These are phyloP conservation scores for Hyalella azteca DNA, from an alignment of 2,888 invertebrate species.

Conservation along the genomic window DNA sequence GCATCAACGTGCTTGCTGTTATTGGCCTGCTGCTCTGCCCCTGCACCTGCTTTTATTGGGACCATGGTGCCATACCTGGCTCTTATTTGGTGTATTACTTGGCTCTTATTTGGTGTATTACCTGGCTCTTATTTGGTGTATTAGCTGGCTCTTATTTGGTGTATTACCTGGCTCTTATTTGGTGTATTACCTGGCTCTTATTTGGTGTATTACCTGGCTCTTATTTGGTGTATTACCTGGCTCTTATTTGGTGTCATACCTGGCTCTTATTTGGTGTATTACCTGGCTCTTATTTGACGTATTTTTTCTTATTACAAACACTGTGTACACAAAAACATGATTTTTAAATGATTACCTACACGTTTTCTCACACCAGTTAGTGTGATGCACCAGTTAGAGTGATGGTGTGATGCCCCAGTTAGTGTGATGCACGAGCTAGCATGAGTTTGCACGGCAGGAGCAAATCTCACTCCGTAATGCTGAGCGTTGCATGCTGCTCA, in stretches of 20 bases:
- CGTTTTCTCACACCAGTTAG: too few relatives aligned
- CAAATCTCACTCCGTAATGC: constrained; percentile 46
- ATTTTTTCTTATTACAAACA: too few relatives aligned
- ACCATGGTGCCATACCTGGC: background rate
- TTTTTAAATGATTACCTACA: too few relatives aligned
- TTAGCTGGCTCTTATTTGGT: background rate
- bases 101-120: background rate
- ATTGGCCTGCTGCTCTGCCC: background rate
- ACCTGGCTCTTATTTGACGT: too few relatives aligned
- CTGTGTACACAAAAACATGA: too few relatives aligned
- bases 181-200: background rate
- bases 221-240: background rate
- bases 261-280: background rate
- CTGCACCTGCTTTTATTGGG: background rate
- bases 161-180: background rate
- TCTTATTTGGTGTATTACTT: background rate
- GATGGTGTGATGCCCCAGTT: too few relatives aligned
- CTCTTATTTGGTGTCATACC: background rate
- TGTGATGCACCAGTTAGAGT: too few relatives aligned
- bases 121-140: background rate
- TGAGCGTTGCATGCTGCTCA: constrained; percentile 25
- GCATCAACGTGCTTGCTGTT: constrained; percentile 38
- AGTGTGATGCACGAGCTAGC: too few relatives aligned
- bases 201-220: background rate
- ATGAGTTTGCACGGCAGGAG: background rate